These are phyloP conservation scores for Salvator merianae DNA, from an alignment of 2,113 vertebrate genomes.

Conservation along the genomic window DNA sequence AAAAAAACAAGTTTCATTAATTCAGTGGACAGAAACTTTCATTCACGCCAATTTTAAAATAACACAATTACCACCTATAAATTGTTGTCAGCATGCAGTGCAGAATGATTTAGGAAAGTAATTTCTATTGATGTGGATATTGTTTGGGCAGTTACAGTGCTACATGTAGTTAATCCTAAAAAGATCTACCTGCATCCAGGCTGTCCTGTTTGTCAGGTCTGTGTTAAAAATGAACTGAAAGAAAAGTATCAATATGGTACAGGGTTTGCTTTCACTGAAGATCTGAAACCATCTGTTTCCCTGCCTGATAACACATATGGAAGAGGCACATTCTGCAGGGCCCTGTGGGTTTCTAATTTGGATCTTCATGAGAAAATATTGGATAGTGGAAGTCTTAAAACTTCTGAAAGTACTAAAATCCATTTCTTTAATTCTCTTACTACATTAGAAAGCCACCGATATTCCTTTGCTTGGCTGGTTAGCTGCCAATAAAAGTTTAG, in stretches of 20 bases:
- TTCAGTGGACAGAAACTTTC: not conserved
- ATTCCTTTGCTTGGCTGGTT: no score
- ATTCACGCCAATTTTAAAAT: not conserved
- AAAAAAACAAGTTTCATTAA: not conserved
- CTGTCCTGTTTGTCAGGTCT: not conserved
- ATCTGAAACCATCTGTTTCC: not conserved
- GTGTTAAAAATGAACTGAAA: not conserved
- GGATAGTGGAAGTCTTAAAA: not conserved
- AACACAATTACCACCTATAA: conserved; percentile 5
- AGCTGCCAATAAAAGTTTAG: no score
- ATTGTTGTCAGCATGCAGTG: conserved; percentile 1
- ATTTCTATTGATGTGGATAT: not conserved
- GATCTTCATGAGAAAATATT: not conserved
- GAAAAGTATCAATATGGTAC: conserved; percentile 6
- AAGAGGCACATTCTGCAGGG: not conserved
- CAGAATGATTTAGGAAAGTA: not conserved
- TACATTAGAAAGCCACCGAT: not conserved
- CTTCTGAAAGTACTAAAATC: not conserved
- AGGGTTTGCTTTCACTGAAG: not conserved
- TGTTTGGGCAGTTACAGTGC: not conserved
- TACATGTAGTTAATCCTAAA: not conserved
- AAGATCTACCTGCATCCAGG: not conserved
- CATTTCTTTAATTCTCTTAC: not conserved
- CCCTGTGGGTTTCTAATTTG: not conserved
- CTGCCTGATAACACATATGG: not conserved